These are phyloP conservation scores for Globicephala melas DNA, from an alignment of 2,113 vertebrate genomes.

Conservation along the genomic window DNA sequence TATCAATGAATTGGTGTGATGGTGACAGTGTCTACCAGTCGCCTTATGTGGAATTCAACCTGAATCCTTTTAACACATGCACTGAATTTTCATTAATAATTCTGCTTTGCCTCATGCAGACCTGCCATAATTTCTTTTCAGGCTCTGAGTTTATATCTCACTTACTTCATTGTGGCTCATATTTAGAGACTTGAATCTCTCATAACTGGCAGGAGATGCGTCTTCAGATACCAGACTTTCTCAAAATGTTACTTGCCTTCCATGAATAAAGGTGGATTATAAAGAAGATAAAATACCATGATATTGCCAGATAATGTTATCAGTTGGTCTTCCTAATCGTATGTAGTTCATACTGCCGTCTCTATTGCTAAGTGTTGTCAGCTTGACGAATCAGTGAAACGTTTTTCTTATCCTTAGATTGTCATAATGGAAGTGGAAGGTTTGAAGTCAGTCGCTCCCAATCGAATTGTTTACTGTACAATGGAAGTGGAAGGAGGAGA, in stretches of 20 bases:
- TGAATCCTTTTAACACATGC: too few species aligned
- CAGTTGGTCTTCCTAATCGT: not conserved
- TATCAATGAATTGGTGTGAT: not conserved
- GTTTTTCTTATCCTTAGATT: constrained; percentile 84
- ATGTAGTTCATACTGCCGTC: not conserved
- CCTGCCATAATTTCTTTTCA: not conserved
- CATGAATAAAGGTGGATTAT: not conserved
- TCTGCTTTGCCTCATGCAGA: not conserved
- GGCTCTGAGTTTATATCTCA: not conserved
- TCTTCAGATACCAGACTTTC: not conserved
- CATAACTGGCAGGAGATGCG: not conserved
- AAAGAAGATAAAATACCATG: not conserved
- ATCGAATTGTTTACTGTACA: constrained; percentile 97
- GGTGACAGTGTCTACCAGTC: not conserved
- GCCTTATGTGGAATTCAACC: not conserved
- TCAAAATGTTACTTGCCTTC: not conserved
- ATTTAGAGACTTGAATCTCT: constrained; percentile 21
- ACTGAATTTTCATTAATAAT: not conserved
- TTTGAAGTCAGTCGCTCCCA: constrained; percentile 94
- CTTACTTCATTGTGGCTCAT: not conserved
- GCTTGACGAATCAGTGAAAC: not conserved
- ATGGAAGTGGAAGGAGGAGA: constrained; percentile 99
- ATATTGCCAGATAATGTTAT: not conserved
- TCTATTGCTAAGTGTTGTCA: not conserved
- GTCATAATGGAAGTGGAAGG: constrained; percentile 97